A percentile compares a stretch with the other conserved stretches of the same genome.
phyloP scores from a whole-genome alignment of 2,888 invertebrate species.

The Orthosia gracilis region DNA sequence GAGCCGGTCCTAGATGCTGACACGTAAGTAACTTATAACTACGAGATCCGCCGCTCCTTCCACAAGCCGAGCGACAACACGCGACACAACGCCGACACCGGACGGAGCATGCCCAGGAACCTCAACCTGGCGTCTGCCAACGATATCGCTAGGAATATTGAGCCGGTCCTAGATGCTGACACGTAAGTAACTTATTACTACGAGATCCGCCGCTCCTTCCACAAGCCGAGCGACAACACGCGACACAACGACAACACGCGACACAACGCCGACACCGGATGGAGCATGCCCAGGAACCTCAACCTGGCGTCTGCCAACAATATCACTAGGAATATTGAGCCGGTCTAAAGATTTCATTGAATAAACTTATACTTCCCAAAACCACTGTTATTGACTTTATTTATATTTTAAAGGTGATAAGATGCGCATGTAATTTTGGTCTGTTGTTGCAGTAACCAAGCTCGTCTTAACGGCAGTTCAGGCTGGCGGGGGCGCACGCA shows the following conservation, averaged over 20 bases:
- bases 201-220: constrained; percentile 88
- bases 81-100: constrained; percentile 77
- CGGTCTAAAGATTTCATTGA: constrained; percentile 42
- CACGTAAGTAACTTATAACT: constrained; percentile 71
- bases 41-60: constrained; percentile 87
- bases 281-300: constrained; percentile 91
- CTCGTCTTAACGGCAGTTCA: constrained; percentile 54
- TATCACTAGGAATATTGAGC: constrained; percentile 57
- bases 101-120: constrained; percentile 90
- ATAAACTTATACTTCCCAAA: background rate
- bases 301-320: constrained; percentile 80
- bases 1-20: constrained; percentile 58
- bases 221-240: constrained; percentile 81
- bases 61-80: constrained; percentile 83
- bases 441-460: constrained; percentile 47
- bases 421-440: background rate
- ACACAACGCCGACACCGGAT: constrained; percentile 79
- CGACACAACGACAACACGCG: constrained; percentile 77
- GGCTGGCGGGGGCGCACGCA: constrained; percentile 74
- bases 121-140: constrained; percentile 84
- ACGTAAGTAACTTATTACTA: constrained; percentile 73
- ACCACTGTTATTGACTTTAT: background rate
- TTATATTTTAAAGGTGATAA: no score
- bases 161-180: constrained; percentile 56
- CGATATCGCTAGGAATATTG: constrained; percentile 59